Conservation (phyloP, 2,888 invertebrate species). For the Drosophila eohydei region DNA sequence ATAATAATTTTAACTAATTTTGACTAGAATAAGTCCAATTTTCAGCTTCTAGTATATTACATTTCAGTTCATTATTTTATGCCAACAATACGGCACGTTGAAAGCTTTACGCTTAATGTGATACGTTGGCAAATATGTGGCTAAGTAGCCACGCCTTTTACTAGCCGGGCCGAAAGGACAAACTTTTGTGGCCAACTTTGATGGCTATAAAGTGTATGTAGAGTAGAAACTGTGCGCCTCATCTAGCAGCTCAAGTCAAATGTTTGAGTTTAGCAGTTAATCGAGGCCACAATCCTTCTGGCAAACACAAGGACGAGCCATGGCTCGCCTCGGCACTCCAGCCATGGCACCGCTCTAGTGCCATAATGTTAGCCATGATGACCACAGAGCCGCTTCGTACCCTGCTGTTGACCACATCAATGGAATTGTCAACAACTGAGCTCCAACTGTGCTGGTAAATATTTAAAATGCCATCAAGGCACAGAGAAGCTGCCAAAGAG, state of each 20-base stretch:
- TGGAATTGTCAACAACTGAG: slow-evolving; percentile 54
- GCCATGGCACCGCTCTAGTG: neutral
- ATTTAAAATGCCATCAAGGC: slow-evolving; percentile 62
- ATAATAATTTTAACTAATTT: too few species aligned
- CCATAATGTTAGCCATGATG: slow-evolving; percentile 46
- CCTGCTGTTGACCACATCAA: slow-evolving; percentile 22
- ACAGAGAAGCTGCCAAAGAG: neutral
- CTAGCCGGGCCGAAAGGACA: neutral
- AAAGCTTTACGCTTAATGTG: neutral
- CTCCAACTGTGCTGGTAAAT: slow-evolving; percentile 53
- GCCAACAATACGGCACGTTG: neutral
- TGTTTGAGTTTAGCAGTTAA: slow-evolving; percentile 38
- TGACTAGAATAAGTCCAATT: neutral
- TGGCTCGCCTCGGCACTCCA: neutral
- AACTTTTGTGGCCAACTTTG: slow-evolving; percentile 18
- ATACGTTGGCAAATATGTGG: neutral
- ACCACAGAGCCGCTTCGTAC: slow-evolving; percentile 35
- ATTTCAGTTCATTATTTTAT: neutral
- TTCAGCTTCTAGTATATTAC: neutral
- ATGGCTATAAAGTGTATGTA: slow-evolving; percentile 5
- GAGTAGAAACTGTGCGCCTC: neutral
- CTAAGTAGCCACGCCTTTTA: slow-evolving; percentile 3
- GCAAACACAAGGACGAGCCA: slow-evolving; percentile 25
- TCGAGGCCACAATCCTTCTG: slow-evolving; percentile 31
- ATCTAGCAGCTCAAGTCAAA: slow-evolving; percentile 20